Percentiles rank a stretch among this genome's conserved stretches.
phyloP scores from a whole-genome alignment of 2,113 vertebrate species.

The Cryptotis parvus region DNA sequence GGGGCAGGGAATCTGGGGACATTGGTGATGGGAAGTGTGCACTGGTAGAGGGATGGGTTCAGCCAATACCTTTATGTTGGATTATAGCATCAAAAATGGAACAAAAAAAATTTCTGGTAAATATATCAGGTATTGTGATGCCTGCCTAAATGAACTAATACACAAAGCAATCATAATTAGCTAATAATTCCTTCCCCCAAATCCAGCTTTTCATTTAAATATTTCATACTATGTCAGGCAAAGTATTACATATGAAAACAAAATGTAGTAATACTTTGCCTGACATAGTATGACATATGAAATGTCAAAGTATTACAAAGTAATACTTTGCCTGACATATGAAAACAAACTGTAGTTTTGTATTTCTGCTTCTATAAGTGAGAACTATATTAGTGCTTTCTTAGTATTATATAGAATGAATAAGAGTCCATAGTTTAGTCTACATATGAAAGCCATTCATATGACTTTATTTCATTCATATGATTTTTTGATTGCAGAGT shows the following conservation, averaged over 20 bases:
- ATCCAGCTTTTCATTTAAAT: conserved; percentile 2
- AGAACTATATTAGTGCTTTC: background rate
- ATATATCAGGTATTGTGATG: conserved; percentile 7
- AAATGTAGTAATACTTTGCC: background rate
- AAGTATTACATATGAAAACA: conserved; percentile 6
- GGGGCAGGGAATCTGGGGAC: too few species aligned
- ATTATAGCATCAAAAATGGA: background rate
- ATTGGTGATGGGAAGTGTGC: too few species aligned
- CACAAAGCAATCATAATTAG: background rate
- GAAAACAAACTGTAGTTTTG: background rate
- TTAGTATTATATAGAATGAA: background rate
- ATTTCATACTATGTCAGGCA: background rate
- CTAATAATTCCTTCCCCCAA: conserved; percentile 18
- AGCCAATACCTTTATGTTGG: background rate
- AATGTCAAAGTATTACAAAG: background rate
- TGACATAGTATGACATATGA: background rate
- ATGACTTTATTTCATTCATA: too few species aligned
- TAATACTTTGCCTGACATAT: too few species aligned
- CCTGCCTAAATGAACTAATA: background rate
- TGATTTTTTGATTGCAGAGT: too few species aligned
- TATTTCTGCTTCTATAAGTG: background rate
- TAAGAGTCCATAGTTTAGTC: background rate
- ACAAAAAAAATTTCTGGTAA: background rate
- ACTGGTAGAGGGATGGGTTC: background rate
- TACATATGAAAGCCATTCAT: background rate